phyloP scores from a whole-genome alignment of 2,888 invertebrate genomes.

The Lutraria lutraria region DNA sequence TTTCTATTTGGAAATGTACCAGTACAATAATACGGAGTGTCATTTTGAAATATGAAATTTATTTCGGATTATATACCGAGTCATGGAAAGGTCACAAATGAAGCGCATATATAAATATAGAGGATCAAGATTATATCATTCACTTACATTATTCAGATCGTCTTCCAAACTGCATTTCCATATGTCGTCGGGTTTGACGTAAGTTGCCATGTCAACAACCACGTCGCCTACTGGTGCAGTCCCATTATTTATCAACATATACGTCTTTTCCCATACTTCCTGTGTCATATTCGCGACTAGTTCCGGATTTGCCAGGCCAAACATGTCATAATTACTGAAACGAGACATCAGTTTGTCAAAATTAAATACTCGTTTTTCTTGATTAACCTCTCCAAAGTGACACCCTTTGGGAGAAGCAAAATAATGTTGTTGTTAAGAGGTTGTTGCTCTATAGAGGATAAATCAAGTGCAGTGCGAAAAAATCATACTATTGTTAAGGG shows the following conservation, averaged over 20 bases:
- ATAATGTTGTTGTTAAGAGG: no score
- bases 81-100: no score
- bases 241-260: slow-evolving; percentile 37
- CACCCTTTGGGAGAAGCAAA: no score
- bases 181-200: slow-evolving; percentile 28
- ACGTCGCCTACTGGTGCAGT: slow-evolving; percentile 36
- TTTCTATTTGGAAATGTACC: no score
- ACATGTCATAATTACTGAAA: slow-evolving; percentile 71
- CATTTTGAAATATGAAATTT: no score
- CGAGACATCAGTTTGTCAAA: neutral
- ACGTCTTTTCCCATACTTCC: slow-evolving; percentile 61
- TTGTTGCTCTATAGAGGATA: no score
- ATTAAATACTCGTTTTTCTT: neutral
- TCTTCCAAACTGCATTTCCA: slow-evolving; percentile 73
- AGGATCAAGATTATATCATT: neutral
- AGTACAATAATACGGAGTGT: no score
- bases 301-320: slow-evolving; percentile 55
- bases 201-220: neutral
- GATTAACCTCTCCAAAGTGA: no score
- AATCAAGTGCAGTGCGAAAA: no score
- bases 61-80: no score
- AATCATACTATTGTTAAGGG: no score
- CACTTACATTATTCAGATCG: slow-evolving; percentile 74
- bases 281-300: slow-evolving; percentile 65
- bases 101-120: no score